Conservation (phyloP, 2,113 vertebrate genomes). For the Sterrhoptilus dennistouni region DNA sequence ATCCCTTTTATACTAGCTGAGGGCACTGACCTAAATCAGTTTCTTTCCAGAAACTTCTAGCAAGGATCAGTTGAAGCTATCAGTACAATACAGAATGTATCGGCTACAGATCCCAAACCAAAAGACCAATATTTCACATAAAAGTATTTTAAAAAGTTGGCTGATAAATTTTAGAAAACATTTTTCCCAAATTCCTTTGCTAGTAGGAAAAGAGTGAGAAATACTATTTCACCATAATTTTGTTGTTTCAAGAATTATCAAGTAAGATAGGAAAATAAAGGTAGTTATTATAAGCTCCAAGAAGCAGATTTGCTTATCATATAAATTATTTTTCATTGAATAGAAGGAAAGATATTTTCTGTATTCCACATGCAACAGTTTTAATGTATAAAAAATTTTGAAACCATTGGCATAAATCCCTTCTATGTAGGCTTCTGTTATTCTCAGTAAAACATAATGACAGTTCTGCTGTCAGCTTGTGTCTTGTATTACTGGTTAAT, state of each 20-base stretch:
- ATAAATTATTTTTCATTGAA: not conserved
- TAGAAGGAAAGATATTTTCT: not conserved
- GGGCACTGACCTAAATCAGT: not conserved
- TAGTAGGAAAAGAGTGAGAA: not conserved
- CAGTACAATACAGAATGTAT: not conserved
- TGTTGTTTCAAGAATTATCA: not conserved
- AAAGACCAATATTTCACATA: not conserved
- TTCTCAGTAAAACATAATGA: not conserved
- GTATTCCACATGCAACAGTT: not conserved
- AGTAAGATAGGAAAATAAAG: not conserved
- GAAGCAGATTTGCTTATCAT: not conserved
- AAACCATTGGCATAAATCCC: not conserved
- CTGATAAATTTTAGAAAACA: not conserved
- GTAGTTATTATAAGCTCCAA: not conserved
- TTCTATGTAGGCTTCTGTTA: not conserved
- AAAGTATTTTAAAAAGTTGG: not conserved
- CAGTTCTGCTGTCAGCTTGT: not conserved
- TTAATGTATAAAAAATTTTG: not conserved
- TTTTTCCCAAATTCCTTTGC: not conserved
- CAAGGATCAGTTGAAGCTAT: not conserved
- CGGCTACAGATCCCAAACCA: not conserved
- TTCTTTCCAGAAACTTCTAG: not conserved
- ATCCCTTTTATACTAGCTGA: not conserved
- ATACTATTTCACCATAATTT: not conserved
- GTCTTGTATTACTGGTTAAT: not conserved